Percentiles rank a stretch among this genome's conserved stretches.
Conservation (phyloP, 2,888 invertebrate genomes). For the Copidosoma aretas region DNA sequence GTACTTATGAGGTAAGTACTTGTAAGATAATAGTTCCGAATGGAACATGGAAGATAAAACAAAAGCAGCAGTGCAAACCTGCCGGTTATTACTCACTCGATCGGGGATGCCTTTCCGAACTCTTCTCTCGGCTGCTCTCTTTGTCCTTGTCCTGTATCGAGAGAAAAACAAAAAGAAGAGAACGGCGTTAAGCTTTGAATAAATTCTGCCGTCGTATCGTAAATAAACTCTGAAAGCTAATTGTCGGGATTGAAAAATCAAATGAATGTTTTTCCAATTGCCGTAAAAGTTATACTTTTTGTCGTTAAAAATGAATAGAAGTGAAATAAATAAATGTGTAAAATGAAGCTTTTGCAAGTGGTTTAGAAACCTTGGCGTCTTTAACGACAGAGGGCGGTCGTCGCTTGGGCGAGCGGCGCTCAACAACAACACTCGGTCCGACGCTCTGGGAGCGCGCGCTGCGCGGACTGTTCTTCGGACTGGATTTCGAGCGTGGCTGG, state of each 20-base stretch:
- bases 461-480: constrained; percentile 68
- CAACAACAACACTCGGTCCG: constrained; percentile 69
- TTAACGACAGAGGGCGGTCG: constrained; percentile 65
- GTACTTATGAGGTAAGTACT: constrained; percentile 8
- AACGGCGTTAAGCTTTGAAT: background rate
- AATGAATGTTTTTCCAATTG: no score
- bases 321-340: background rate
- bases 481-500: constrained; percentile 61
- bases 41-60: background rate
- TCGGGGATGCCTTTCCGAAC: constrained; percentile 60
- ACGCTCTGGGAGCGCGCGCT: constrained; percentile 73
- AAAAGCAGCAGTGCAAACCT: constrained; percentile 3
- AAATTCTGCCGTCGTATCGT: no score
- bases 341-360: background rate
- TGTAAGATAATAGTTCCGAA: background rate
- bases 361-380: constrained; percentile 59
- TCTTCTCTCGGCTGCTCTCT: constrained; percentile 54
- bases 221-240: no score
- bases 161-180: background rate
- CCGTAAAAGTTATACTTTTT: no score
- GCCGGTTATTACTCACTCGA: constrained; percentile 58
- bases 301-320: constrained; percentile 1
- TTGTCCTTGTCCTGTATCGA: constrained; percentile 56
- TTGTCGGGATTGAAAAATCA: no score
- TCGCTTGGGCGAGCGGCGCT: constrained; percentile 80